phyloP scores from a whole-genome alignment of 1,140 invertebrate species.

The Cydia amplana region DNA sequence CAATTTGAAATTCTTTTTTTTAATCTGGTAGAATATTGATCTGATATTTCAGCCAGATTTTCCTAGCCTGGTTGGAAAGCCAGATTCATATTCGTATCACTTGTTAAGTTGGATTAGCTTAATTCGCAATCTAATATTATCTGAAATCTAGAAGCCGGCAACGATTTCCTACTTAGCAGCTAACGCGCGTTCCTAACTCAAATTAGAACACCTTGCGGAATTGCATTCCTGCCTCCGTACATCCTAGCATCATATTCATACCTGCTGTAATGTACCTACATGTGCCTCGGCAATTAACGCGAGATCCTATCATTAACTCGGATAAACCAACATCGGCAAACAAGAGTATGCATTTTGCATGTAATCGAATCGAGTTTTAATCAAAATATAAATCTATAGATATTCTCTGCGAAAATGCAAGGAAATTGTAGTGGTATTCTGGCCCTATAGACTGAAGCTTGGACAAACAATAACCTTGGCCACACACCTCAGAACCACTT shows the following conservation, averaged over 20 bases:
- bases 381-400: too few species aligned
- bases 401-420: too few species aligned
- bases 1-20: too few species aligned
- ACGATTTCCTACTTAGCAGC: not conserved
- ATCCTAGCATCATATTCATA: not conserved
- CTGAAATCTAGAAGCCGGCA: not conserved
- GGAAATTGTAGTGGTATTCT: too few species aligned
- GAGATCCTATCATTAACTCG: not conserved
- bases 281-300: not conserved
- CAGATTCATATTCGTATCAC: too few species aligned
- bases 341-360: not conserved
- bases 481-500: too few species aligned
- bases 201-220: not conserved
- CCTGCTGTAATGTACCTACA: not conserved
- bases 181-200: not conserved
- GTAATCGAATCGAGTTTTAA: too few species aligned
- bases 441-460: too few species aligned
- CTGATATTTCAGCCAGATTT: too few species aligned
- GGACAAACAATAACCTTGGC: too few species aligned
- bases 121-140: not conserved
- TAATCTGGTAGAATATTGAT: too few species aligned
- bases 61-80: too few species aligned
- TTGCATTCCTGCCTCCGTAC: not conserved
- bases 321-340: not conserved
- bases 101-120: not conserved